A percentile compares a stretch with the other conserved stretches of the same genome.
phyloP scores from a whole-genome alignment of 2,888 invertebrate species.

The Xestoiulus laeticollis region DNA sequence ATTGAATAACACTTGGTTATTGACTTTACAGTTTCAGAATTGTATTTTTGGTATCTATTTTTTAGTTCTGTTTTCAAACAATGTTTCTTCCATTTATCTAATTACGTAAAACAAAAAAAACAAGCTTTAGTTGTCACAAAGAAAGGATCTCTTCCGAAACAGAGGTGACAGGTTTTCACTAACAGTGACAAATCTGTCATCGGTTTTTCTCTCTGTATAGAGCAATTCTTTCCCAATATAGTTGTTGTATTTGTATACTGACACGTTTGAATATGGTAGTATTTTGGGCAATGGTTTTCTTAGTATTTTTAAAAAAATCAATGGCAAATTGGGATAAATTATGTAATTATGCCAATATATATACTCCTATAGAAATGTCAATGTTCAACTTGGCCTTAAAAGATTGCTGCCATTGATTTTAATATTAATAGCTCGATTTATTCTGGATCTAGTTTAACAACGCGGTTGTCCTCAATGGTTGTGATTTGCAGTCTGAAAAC shows the following conservation, averaged over 20 bases:
- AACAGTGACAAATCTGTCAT: constrained; percentile 19
- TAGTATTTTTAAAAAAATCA: no score
- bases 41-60: background rate
- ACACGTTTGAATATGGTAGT: background rate
- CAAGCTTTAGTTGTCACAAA: background rate
- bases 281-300: no score
- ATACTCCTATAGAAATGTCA: background rate
- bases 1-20: background rate
- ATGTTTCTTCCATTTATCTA: background rate
- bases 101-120: background rate
- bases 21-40: background rate
- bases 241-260: background rate
- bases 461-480: background rate
- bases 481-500: background rate
- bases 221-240: background rate
- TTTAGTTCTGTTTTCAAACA: background rate
- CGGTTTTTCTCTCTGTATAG: background rate
- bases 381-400: background rate
- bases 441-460: background rate
- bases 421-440: background rate
- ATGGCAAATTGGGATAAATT: no score
- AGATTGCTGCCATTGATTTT: constrained; percentile 8
- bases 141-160: background rate
- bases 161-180: constrained; percentile 2
- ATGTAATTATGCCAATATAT: no score